Conservation (phyloP, 2,797 vertebrate species). For the Heliangelus exortis region DNA sequence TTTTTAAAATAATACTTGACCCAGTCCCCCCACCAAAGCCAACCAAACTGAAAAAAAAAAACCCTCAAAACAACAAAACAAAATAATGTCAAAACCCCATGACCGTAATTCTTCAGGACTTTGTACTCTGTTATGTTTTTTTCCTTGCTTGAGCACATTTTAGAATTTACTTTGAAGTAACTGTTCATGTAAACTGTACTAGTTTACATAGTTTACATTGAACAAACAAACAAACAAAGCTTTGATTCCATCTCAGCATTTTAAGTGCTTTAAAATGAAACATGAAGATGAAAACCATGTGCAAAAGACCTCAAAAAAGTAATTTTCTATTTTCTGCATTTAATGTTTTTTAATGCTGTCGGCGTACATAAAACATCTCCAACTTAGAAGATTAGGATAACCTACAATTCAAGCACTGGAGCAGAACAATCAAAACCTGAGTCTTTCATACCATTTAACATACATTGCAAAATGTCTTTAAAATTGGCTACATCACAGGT, state of each 20-base stretch:
- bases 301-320: background rate
- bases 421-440: background rate
- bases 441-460: background rate
- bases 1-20: background rate
- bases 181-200: background rate
- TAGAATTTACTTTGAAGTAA: background rate
- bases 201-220: background rate
- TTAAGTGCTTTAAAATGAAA: background rate
- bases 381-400: background rate
- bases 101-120: background rate
- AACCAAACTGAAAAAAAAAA: background rate
- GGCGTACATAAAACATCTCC: rapidly evolving
- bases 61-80: too few relatives aligned
- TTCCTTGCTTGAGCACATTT: background rate
- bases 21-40: rapidly evolving
- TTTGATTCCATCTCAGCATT: background rate
- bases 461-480: background rate
- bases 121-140: background rate
- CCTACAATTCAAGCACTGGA: background rate
- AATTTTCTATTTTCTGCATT: background rate
- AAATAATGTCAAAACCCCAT: rapidly evolving
- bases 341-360: background rate
- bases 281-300: background rate
- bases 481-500: background rate
- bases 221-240: background rate